Percentiles rank a stretch among this genome's conserved stretches.
phyloP scores from a whole-genome alignment of 1,140 invertebrate species.

The Dendrolimus kikuchii region DNA sequence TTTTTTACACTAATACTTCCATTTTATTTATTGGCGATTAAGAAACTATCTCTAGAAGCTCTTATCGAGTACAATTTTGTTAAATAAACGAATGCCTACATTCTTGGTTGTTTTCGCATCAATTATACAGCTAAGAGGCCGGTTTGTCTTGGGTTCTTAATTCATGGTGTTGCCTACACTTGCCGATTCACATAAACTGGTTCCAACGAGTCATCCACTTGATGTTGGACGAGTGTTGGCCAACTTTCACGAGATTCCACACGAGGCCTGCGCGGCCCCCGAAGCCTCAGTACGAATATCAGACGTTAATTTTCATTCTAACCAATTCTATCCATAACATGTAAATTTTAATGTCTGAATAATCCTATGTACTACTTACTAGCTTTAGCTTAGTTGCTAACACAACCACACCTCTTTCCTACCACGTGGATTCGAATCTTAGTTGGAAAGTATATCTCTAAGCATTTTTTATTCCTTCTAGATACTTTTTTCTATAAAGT shows the following conservation, averaged over 20 bases:
- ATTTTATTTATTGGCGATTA: too few relatives aligned
- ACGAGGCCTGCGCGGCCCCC: conserved; percentile 20
- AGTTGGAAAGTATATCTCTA: too few relatives aligned
- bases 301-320: conserved; percentile 8
- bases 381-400: too few relatives aligned
- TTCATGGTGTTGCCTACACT: conserved; percentile 36
- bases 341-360: too few relatives aligned
- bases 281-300: conserved; percentile 13
- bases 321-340: too few relatives aligned
- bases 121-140: conserved; percentile 8
- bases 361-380: too few relatives aligned
- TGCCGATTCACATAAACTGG: conserved; percentile 62
- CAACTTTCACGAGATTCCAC: conserved; percentile 67
- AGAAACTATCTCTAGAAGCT: not conserved
- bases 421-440: too few relatives aligned
- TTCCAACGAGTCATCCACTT: conserved; percentile 53
- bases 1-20: too few relatives aligned
- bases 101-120: conserved; percentile 5
- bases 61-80: conserved; percentile 6
- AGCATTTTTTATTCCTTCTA: too few relatives aligned
- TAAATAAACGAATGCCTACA: not conserved
- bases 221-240: conserved; percentile 50
- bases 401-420: too few relatives aligned
- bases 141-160: conserved; percentile 19
- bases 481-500: too few relatives aligned